Conservation (phyloP, 2,797 vertebrate species). For the Gadopsis marmoratus region DNA sequence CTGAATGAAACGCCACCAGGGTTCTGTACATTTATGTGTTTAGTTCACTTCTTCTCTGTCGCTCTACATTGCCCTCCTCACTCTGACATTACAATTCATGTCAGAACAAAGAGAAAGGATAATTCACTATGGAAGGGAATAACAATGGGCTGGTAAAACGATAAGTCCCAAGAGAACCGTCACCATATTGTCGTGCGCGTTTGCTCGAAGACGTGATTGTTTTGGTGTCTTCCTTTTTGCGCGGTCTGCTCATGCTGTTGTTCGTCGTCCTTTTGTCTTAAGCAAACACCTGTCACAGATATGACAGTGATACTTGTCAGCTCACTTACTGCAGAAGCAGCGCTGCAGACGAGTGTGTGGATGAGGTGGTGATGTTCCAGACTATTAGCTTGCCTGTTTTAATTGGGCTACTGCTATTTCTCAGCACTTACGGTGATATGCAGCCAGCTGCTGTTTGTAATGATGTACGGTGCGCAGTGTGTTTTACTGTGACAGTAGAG, state of each 20-base stretch:
- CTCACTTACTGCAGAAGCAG: conserved; percentile 55
- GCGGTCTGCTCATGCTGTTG: conserved; percentile 44
- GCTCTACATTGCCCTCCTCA: conserved; percentile 30
- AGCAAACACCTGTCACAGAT: conserved; percentile 72
- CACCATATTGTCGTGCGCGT: conserved; percentile 55
- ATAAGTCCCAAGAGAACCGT: conserved; percentile 59
- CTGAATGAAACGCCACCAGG: conserved; percentile 24
- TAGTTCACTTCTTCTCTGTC: conserved; percentile 19
- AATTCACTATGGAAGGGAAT: conserved; percentile 58
- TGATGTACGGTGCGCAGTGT: conserved; percentile 30
- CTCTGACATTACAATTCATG: conserved; percentile 58
- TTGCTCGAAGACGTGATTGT: conserved; percentile 54
- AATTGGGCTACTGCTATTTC: conserved; percentile 70
- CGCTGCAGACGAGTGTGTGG: conserved; percentile 26
- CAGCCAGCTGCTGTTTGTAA: conserved; percentile 57
- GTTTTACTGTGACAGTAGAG: conserved; percentile 54
- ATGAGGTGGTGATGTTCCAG: conserved; percentile 65
- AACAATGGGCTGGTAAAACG: conserved; percentile 63
- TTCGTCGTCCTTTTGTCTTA: conserved; percentile 67
- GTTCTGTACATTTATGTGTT: conserved; percentile 40
- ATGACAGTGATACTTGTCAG: conserved; percentile 68
- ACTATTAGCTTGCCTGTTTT: conserved; percentile 67
- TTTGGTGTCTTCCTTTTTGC: conserved; percentile 44
- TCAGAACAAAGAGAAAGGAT: conserved; percentile 54
- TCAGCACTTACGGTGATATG: conserved; percentile 30